These are phyloP conservation scores for Cyclargus thomasi DNA, from an alignment of 1,140 invertebrate genomes.

Conservation along the genomic window DNA sequence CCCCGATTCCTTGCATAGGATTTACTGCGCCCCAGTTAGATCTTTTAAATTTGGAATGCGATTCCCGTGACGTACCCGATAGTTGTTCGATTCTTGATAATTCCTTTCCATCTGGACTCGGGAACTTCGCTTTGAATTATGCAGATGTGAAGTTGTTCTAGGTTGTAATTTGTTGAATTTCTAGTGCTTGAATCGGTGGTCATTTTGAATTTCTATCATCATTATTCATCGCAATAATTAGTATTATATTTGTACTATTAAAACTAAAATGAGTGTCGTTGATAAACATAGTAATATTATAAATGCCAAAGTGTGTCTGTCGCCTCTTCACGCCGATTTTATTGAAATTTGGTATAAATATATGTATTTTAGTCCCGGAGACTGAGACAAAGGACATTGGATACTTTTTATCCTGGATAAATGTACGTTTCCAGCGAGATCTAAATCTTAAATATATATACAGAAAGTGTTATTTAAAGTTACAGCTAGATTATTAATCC, in stretches of 20 bases:
- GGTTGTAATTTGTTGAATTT: not conserved
- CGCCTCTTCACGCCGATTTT: no score
- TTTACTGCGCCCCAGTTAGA: constrained; percentile 38
- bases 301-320: no score
- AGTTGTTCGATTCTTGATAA: constrained; percentile 23
- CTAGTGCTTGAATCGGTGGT: not conserved
- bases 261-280: no score
- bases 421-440: no score
- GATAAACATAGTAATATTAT: no score
- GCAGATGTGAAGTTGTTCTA: not conserved
- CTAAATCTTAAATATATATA: no score
- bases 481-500: not conserved
- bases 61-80: constrained; percentile 20
- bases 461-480: no score
- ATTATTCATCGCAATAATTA: not conserved
- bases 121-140: constrained; percentile 9
- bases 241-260: no score
- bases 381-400: no score
- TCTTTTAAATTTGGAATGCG: constrained; percentile 51
- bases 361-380: no score
- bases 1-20: constrained; percentile 29
- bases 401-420: no score
- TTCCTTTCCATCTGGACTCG: constrained; percentile 19
- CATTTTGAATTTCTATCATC: not conserved
- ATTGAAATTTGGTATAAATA: no score